Evolutionary conservation across 2,113 vertebrate species (phyloP).

Genomic region (Odocoileus hemionus): DNA sequence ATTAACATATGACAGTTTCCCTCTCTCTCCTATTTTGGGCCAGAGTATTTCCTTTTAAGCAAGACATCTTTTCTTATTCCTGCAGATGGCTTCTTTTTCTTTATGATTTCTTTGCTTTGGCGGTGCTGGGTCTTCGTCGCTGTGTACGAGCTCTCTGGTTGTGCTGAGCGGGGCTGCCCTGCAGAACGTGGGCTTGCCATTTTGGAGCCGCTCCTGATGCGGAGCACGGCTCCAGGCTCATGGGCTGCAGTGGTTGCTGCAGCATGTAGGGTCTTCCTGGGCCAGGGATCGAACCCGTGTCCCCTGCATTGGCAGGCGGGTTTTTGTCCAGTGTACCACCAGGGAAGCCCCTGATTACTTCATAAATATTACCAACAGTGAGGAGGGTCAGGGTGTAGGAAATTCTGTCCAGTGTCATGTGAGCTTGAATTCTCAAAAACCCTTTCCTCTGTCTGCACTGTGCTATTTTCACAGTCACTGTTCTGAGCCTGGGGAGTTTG

Average conservation of each 20-base stretch:
- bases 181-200: too few relatives aligned
- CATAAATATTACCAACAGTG: neutral
- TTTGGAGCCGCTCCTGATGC: neutral
- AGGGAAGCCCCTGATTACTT: neutral
- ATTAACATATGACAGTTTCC: neutral
- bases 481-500: neutral
- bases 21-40: neutral
- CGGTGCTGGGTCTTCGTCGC: neutral
- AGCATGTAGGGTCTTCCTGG: neutral
- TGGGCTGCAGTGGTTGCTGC: neutral
- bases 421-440: neutral
- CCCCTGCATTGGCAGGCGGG: neutral
- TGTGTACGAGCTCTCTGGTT: accelerated
- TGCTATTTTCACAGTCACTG: neutral
- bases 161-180: neutral
- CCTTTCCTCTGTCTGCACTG: neutral
- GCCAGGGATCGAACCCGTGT: accelerated
- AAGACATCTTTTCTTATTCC: neutral
- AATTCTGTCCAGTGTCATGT: neutral
- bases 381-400: neutral
- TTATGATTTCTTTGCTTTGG: neutral
- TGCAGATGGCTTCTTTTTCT: neutral
- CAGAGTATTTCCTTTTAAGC: neutral
- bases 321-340: neutral
- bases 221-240: neutral